Percentiles rank a stretch among this genome's conserved stretches.
Conservation (phyloP, 1,140 invertebrate species). For the Vanessa tameamea region DNA sequence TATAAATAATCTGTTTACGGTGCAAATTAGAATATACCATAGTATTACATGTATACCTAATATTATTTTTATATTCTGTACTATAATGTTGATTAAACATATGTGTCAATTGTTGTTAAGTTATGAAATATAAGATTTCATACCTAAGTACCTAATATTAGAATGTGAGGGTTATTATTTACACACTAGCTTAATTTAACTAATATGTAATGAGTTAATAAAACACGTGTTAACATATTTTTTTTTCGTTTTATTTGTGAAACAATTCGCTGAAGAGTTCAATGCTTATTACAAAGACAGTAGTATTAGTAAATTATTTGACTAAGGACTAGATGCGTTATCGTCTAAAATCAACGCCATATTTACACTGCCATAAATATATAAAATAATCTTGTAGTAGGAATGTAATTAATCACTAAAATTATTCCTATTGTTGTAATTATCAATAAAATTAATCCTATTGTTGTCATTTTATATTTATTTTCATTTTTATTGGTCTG, state of each 20-base stretch:
- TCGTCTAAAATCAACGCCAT: too few species aligned
- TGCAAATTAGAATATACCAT: slow-evolving; percentile 26
- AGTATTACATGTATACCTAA: slow-evolving; percentile 12
- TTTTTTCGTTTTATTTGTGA: slow-evolving; percentile 27
- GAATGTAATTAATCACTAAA: too few species aligned
- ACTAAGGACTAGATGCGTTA: too few species aligned
- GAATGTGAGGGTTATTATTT: slow-evolving; percentile 39
- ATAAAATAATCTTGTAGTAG: too few species aligned
- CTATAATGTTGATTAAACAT: slow-evolving; percentile 10
- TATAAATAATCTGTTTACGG: slow-evolving; percentile 8
- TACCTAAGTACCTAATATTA: slow-evolving; percentile 44
- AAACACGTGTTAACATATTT: slow-evolving; percentile 70
- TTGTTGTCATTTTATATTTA: too few species aligned
- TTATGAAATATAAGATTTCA: slow-evolving; percentile 49
- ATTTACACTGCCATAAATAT: too few species aligned
- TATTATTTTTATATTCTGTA: slow-evolving; percentile 20
- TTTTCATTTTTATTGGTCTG: too few species aligned
- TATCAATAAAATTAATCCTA: too few species aligned
- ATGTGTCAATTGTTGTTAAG: slow-evolving; percentile 35
- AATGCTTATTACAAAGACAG: too few species aligned
- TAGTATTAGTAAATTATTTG: too few species aligned
- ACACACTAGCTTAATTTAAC: slow-evolving; percentile 53
- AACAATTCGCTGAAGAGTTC: too few species aligned
- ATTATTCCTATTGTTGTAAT: too few species aligned
- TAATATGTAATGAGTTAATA: slow-evolving; percentile 73